Conservation (phyloP, 2,113 vertebrate genomes). For the Macroglossus sobrinus region DNA sequence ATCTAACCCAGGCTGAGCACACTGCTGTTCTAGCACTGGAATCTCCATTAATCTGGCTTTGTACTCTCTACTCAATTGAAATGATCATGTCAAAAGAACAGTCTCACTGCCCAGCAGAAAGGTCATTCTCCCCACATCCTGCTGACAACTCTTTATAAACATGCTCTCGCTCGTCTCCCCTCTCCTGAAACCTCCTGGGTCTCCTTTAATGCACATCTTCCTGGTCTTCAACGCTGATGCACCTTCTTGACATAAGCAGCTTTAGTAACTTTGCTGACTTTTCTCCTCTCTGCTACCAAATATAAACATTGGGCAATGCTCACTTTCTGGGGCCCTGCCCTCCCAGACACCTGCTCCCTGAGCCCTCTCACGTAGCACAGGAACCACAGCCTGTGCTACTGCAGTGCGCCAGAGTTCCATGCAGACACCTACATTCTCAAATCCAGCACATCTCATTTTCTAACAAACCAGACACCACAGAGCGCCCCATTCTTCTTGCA, state of each 20-base stretch:
- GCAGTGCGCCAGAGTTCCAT: not conserved
- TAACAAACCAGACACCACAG: not conserved
- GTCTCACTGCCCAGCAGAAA: not conserved
- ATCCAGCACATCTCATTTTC: not conserved
- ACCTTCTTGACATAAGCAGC: not conserved
- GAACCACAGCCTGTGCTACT: not conserved
- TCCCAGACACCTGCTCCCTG: not conserved
- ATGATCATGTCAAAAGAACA: not conserved
- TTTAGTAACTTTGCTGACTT: too few relatives aligned
- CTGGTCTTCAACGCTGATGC: not conserved
- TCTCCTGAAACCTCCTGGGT: not conserved
- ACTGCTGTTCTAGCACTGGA: not conserved
- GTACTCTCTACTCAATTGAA: not conserved
- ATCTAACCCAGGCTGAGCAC: not conserved
- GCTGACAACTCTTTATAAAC: not conserved
- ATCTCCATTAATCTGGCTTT: not conserved
- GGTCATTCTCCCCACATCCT: not conserved
- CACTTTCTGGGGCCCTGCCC: not conserved
- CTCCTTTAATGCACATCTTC: not conserved
- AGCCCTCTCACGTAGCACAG: not conserved
- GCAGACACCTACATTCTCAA: not conserved
- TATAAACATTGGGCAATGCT: not conserved
- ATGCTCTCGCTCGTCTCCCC: not conserved
- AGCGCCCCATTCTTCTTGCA: too few relatives aligned
- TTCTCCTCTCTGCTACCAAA: not conserved